phyloP scores from a whole-genome alignment of 2,888 invertebrate species.

The Operophtera brumata region DNA sequence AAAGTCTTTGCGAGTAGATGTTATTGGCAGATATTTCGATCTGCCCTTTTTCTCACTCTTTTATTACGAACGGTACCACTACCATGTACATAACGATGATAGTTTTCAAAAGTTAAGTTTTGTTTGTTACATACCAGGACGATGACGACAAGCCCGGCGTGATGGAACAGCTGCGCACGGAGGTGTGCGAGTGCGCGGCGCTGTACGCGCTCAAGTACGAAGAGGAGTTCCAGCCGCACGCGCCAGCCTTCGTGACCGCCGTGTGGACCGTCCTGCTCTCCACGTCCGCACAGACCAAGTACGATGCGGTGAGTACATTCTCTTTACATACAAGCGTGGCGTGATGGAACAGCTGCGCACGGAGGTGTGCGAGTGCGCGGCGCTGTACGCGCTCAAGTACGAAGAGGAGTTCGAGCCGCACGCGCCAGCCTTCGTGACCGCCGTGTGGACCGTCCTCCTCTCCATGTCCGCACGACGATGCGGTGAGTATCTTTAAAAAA shows the following conservation, averaged over 20 bases:
- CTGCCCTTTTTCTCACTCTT: no score
- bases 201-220: conserved; percentile 99
- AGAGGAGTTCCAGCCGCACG: conserved; percentile 95
- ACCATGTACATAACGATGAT: no score
- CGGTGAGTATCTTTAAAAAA: no score
- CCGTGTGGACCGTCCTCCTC: conserved; percentile 95
- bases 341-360: conserved; percentile 94
- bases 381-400: conserved; percentile 97
- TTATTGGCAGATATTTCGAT: no score
- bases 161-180: conserved; percentile 94
- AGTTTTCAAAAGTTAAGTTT: not conserved
- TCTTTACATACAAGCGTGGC: conserved; percentile 93
- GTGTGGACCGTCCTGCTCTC: conserved; percentile 95
- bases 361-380: conserved; percentile 97
- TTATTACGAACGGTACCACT: no score
- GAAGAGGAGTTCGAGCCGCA: conserved; percentile 97
- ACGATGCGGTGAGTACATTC: conserved; percentile 89
- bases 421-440: conserved; percentile 95
- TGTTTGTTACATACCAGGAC: conserved; percentile 76
- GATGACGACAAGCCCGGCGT: conserved; percentile 93
- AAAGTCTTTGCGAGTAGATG: no score
- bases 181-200: conserved; percentile 97
- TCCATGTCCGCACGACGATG: conserved; percentile 92
- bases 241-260: conserved; percentile 95
- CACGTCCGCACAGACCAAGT: conserved; percentile 92